phyloP scores from a whole-genome alignment of 1,140 invertebrate species.

The Rhopalosiphum maidis region DNA sequence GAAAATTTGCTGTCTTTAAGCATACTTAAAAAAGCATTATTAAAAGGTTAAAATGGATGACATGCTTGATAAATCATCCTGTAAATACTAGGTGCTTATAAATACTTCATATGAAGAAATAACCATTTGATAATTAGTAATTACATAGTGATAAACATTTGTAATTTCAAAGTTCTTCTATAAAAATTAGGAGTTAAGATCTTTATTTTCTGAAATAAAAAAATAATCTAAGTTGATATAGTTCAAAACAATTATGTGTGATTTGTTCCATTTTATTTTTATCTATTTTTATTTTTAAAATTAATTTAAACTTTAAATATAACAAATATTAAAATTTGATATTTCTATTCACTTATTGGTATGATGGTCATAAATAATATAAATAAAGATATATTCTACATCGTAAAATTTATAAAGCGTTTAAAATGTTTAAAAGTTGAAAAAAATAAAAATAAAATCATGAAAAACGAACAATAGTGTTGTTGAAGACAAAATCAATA shows the following conservation, averaged over 20 bases:
- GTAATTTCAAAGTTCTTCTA: background rate
- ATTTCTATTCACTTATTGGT: background rate
- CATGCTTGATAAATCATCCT: background rate
- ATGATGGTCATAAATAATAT: background rate
- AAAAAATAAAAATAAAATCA: conserved; percentile 4
- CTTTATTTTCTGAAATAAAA: background rate
- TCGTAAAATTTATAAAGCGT: background rate
- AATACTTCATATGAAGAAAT: background rate
- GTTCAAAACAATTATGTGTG: background rate
- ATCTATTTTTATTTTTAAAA: background rate
- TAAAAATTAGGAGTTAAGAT: background rate
- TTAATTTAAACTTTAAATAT: background rate
- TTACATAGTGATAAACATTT: background rate
- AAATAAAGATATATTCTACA: background rate
- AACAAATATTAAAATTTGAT: background rate
- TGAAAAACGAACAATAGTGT: background rate
- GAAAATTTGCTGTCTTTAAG: background rate
- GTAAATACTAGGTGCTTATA: background rate
- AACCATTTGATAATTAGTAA: background rate
- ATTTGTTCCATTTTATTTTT: background rate
- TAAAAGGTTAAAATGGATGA: background rate
- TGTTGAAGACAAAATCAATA: conserved; percentile 41
- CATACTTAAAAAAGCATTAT: background rate
- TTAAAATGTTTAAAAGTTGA: background rate
- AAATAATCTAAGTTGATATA: background rate